Evolutionary conservation across 2,888 invertebrate species (phyloP).

Genomic region (Cyaniris semiargus): DNA sequence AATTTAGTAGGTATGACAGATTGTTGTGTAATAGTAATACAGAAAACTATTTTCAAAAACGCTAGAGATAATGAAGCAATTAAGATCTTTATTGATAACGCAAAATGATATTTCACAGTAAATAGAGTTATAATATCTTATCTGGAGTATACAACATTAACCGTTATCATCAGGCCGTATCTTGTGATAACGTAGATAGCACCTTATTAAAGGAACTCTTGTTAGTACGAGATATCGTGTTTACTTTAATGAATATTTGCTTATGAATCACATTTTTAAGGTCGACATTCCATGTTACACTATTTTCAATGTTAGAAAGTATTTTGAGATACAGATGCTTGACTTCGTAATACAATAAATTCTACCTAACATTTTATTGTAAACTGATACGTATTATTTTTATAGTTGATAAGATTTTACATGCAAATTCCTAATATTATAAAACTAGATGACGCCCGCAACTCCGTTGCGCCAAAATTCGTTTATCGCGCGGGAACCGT

Average conservation of each 20-base stretch:
- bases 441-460: too few species aligned
- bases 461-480: too few species aligned
- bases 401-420: too few species aligned
- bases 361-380: neutral
- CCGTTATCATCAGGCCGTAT: constrained; percentile 8
- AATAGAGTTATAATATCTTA: constrained; percentile 5
- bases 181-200: constrained; percentile 17
- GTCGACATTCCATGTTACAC: neutral
- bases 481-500: too few species aligned
- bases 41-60: neutral
- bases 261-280: constrained; percentile 18
- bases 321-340: neutral
- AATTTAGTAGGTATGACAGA: neutral
- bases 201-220: constrained; percentile 22
- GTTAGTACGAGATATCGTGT: neutral
- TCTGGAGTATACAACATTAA: constrained; percentile 19
- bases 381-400: neutral
- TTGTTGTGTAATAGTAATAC: neutral
- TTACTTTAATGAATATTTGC: neutral
- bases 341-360: neutral
- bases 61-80: neutral
- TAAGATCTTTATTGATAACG: constrained; percentile 6
- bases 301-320: neutral
- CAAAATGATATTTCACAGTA: constrained; percentile 14
- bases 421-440: too few species aligned